Percentiles rank a stretch among this genome's conserved stretches.
phyloP scores from a whole-genome alignment of 2,113 vertebrate species.

The Nannobrachium achirus region DNA sequence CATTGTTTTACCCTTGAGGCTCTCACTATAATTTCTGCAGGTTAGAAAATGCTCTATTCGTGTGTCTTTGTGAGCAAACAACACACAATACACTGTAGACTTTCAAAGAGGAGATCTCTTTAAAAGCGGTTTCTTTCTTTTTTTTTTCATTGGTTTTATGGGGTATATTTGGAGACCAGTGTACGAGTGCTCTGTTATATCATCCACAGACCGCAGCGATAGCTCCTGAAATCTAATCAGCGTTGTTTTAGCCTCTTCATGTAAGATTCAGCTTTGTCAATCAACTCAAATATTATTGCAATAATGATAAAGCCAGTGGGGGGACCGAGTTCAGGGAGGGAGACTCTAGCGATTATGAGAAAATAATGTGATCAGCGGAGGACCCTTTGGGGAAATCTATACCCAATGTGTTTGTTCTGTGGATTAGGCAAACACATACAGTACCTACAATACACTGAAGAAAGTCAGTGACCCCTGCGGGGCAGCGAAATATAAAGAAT shows the following conservation, averaged over 20 bases:
- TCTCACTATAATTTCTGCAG: too few species aligned
- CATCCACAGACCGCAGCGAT: slow-evolving; percentile 23
- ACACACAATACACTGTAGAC: background rate
- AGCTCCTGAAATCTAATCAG: slow-evolving; percentile 46
- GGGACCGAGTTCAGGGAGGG: slow-evolving; percentile 7
- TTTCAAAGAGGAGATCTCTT: background rate
- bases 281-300: slow-evolving; percentile 28
- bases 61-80: background rate
- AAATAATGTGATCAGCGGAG: background rate
- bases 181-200: slow-evolving; percentile 15
- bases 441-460: too few species aligned
- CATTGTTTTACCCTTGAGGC: too few species aligned
- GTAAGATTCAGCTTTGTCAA: slow-evolving; percentile 17
- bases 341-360: background rate
- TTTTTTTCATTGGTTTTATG: background rate
- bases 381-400: too few species aligned
- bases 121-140: too few species aligned
- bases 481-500: too few species aligned
- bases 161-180: background rate
- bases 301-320: slow-evolving; percentile 17
- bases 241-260: slow-evolving; percentile 35
- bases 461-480: too few species aligned
- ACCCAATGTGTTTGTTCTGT: too few species aligned
- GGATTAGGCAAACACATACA: too few species aligned
- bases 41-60: too few species aligned